phyloP scores from a whole-genome alignment of 2,888 invertebrate species.

The Archaeoteleia sp. region DNA sequence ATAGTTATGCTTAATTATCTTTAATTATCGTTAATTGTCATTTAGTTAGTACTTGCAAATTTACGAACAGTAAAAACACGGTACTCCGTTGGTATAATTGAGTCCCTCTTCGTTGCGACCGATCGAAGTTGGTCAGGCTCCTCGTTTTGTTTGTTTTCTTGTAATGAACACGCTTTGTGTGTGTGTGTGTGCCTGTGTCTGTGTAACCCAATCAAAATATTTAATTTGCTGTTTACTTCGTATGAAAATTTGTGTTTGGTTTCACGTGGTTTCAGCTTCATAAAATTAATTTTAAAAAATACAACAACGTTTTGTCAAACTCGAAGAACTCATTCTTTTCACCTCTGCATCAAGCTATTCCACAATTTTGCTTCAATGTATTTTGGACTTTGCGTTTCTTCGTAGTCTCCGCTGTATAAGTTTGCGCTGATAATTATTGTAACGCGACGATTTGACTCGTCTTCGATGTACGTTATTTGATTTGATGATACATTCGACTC shows the following conservation, averaged over 20 bases:
- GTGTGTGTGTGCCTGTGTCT: neutral
- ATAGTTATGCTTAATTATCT: constrained; percentile 34
- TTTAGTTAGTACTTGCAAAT: constrained; percentile 32
- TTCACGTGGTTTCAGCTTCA: too few relatives aligned
- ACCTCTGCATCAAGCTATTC: too few relatives aligned
- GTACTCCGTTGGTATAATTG: constrained; percentile 30
- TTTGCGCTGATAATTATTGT: too few relatives aligned
- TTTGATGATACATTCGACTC: neutral
- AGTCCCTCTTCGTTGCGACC: constrained; percentile 47
- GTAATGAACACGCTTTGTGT: constrained; percentile 2
- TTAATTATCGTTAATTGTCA: constrained; percentile 20
- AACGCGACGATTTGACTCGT: too few relatives aligned
- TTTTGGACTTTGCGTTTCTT: too few relatives aligned
- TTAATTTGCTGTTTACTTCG: neutral
- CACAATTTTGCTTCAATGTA: too few relatives aligned
- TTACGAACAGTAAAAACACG: constrained; percentile 51
- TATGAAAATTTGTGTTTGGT: too few relatives aligned
- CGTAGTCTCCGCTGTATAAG: too few relatives aligned
- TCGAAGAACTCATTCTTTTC: too few relatives aligned
- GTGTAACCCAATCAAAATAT: constrained; percentile 1
- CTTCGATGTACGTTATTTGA: neutral
- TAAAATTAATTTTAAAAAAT: neutral
- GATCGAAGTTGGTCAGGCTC: constrained; percentile 27
- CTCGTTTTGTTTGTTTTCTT: neutral
- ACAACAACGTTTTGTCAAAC: neutral